phyloP scores from a whole-genome alignment of 2,113 vertebrate species.

The Pelvicachromis taeniatus region DNA sequence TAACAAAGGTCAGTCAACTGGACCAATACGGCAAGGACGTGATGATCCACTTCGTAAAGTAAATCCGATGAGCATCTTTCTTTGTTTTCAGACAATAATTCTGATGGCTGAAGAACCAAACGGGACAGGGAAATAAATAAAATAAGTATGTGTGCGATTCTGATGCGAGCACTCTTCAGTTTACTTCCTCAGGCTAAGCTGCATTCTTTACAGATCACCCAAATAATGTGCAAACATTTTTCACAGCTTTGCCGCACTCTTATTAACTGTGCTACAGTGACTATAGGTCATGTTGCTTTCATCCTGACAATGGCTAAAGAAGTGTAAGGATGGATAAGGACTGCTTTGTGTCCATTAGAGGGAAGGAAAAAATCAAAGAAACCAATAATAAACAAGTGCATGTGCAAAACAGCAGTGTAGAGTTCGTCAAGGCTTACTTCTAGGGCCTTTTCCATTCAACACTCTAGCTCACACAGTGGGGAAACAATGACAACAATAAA shows the following conservation, averaged over 20 bases:
- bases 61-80: too few relatives aligned
- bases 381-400: neutral
- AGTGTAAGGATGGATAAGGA: neutral
- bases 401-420: neutral
- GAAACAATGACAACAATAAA: neutral
- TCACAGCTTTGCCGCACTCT: neutral
- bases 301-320: neutral
- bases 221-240: neutral
- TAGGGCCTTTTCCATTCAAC: neutral
- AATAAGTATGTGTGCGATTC: too few relatives aligned
- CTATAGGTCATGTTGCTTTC: neutral
- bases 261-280: neutral
- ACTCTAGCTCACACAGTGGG: neutral
- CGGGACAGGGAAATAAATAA: too few relatives aligned
- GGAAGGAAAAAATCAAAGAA: too few relatives aligned
- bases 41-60: too few relatives aligned
- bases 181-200: neutral
- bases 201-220: neutral
- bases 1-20: too few relatives aligned
- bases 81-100: too few relatives aligned
- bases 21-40: too few relatives aligned
- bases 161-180: too few relatives aligned
- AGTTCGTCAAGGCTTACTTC: neutral
- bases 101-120: too few relatives aligned
- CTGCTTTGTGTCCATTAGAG: neutral